Evolutionary conservation across 2,888 invertebrate species (phyloP).

Genomic region (Pemphredon lugubris): DNA sequence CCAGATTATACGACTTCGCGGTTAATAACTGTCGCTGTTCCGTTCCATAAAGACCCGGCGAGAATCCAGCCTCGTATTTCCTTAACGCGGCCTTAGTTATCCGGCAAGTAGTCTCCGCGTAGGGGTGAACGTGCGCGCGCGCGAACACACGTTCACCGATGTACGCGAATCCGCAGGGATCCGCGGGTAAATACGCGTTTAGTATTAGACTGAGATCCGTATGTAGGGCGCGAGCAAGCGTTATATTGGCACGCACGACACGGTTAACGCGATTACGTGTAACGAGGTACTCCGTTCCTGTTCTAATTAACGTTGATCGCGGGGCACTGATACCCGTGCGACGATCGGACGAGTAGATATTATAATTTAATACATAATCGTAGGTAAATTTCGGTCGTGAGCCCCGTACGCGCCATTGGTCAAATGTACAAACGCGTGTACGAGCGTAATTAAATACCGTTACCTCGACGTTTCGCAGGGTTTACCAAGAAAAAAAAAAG

Average conservation of each 20-base stretch:
- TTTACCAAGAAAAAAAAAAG: background rate
- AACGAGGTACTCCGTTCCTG: constrained; percentile 69
- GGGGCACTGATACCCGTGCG: constrained; percentile 23
- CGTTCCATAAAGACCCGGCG: constrained; percentile 29
- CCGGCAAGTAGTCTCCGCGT: background rate
- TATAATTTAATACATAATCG: background rate
- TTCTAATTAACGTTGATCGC: constrained; percentile 68
- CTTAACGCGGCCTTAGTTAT: constrained; percentile 16
- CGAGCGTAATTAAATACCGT: background rate
- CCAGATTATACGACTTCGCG: constrained; percentile 41
- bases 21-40: constrained; percentile 44
- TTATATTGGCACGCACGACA: constrained; percentile 48
- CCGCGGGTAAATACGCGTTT: background rate
- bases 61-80: background rate
- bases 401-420: too few species aligned
- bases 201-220: constrained; percentile 10
- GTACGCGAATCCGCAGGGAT: too few species aligned
- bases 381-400: constrained; percentile 3
- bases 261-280: constrained; percentile 65
- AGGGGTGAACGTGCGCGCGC: constrained; percentile 1
- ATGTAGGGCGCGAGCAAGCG: constrained; percentile 27
- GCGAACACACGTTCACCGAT: background rate
- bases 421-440: too few species aligned
- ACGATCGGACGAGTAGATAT: constrained; percentile 35
- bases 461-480: background rate